A percentile compares a stretch with the other conserved stretches of the same genome.
Evolutionary conservation across 2,113 vertebrate genomes (phyloP).

Genomic region (Pangasianodon gigas): DNA sequence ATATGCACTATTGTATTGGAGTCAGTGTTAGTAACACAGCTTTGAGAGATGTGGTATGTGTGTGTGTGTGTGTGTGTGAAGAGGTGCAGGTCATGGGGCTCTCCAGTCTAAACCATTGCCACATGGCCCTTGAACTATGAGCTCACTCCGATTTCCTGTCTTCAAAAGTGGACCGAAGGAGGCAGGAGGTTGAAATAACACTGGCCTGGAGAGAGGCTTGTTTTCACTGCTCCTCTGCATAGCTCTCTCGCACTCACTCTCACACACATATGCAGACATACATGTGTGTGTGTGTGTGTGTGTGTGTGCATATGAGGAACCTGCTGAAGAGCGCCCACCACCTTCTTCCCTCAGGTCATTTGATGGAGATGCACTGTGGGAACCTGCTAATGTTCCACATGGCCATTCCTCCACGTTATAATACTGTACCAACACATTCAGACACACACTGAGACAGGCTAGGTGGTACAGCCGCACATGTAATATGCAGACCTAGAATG

Average conservation of each 20-base stretch:
- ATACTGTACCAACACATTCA: conserved; percentile 8
- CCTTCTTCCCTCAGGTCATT: conserved; percentile 8
- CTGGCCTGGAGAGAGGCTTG: conserved; percentile 75
- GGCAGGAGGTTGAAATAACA: conserved; percentile 82
- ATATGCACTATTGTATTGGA: conserved; percentile 55
- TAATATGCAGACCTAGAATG: neutral
- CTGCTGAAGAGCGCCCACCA: conserved; percentile 38
- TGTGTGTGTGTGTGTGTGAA: conserved; percentile 37
- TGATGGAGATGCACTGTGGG: conserved; percentile 34
- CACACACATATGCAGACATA: conserved; percentile 50
- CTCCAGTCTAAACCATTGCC: conserved; percentile 73
- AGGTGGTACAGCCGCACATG: neutral
- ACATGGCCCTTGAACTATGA: conserved; percentile 78
- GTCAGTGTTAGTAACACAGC: conserved; percentile 58
- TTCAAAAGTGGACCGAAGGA: conserved; percentile 78
- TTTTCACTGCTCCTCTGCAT: conserved; percentile 75
- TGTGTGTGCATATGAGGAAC: conserved; percentile 47
- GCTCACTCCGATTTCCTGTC: conserved; percentile 89
- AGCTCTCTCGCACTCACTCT: conserved; percentile 67
- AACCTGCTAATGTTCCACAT: conserved; percentile 28
- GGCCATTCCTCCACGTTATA: conserved; percentile 38
- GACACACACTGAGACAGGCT: conserved; percentile 24
- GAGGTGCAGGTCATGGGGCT: conserved; percentile 55
- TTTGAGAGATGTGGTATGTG: conserved; percentile 67
- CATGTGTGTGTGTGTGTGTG: neutral